phyloP scores from a whole-genome alignment of 2,113 vertebrate genomes.

The Nothocercus nigrocapillus region DNA sequence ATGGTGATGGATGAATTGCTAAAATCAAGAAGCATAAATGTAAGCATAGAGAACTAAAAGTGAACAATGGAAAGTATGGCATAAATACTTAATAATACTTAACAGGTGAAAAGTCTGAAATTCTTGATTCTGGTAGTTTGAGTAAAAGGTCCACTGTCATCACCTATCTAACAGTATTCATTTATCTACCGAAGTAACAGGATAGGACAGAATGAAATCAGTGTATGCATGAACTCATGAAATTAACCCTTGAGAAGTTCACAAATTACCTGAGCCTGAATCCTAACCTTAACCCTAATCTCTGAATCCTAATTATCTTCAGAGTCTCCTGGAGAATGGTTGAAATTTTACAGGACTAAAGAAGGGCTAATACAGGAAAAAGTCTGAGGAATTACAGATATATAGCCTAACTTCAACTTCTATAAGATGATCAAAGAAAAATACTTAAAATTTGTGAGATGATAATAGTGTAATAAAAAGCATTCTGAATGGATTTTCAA shows the following conservation, averaged over 20 bases:
- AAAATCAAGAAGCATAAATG: neutral
- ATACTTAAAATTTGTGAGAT: neutral
- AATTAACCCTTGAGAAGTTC: neutral
- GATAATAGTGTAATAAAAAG: neutral
- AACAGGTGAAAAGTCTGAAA: neutral
- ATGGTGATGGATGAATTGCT: neutral
- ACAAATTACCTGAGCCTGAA: neutral
- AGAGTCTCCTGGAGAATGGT: neutral
- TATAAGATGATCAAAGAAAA: neutral
- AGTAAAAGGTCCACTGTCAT: neutral
- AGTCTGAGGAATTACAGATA: neutral
- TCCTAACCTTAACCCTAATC: neutral
- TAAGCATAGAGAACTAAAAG: neutral
- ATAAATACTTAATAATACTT: neutral
- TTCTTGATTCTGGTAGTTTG: neutral
- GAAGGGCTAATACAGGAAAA: neutral
- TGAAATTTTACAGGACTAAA: neutral
- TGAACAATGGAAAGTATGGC: neutral
- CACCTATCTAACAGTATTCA: neutral
- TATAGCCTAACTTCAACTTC: neutral
- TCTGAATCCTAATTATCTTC: neutral
- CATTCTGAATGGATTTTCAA: neutral
- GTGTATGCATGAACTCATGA: neutral
- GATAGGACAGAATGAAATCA: neutral
- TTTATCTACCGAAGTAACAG: neutral